A percentile compares a stretch with the other conserved stretches of the same genome.
phyloP scores from a whole-genome alignment of 2,113 vertebrate genomes.

The Nothocercus julius region DNA sequence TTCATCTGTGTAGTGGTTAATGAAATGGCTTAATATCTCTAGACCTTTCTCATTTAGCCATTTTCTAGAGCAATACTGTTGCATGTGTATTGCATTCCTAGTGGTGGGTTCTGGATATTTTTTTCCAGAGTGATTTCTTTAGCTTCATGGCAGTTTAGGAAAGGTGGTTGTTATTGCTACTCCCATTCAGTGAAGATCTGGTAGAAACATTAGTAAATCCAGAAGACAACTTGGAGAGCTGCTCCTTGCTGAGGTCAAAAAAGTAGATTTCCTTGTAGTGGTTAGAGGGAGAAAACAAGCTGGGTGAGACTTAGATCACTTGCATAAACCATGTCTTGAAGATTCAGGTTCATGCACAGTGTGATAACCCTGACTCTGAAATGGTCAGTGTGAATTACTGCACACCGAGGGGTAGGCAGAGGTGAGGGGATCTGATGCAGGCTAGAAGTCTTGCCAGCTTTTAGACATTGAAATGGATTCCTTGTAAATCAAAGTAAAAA shows the following conservation, averaged over 20 bases:
- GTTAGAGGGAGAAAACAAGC: neutral
- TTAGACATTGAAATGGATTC: neutral
- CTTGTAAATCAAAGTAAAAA: neutral
- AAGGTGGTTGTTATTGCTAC: neutral
- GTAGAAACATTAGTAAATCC: neutral
- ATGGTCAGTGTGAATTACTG: neutral
- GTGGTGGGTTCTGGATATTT: neutral
- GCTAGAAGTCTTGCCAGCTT: neutral
- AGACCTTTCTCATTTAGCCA: neutral
- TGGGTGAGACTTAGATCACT: rapidly evolving
- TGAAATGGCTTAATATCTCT: neutral
- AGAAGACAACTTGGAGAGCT: neutral
- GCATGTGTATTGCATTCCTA: neutral
- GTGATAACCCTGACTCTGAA: neutral
- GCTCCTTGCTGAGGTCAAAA: neutral
- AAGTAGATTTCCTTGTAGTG: neutral
- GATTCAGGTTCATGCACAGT: rapidly evolving
- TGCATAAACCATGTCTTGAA: neutral
- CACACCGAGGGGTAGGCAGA: neutral
- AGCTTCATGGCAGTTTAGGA: neutral
- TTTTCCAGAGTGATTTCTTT: neutral
- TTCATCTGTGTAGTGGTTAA: neutral
- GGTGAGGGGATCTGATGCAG: neutral
- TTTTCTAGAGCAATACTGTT: neutral
- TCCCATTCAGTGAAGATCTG: neutral